phyloP scores from a whole-genome alignment of 1,140 invertebrate genomes.

The Drosophila serrata region DNA sequence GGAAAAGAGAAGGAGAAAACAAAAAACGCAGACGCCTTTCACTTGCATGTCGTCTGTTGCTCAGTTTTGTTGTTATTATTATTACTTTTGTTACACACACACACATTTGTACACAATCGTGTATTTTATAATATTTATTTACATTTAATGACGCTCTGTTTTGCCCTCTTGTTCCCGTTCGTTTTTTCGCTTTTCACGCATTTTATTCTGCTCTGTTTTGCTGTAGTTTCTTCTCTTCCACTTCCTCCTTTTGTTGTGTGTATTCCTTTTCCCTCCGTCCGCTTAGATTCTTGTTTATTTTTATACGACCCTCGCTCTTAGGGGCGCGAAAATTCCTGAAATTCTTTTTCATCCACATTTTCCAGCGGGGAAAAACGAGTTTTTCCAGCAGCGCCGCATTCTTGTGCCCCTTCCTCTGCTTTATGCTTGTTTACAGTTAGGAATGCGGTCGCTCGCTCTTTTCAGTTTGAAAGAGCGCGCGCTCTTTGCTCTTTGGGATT shows the following conservation, averaged over 20 bases:
- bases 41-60: slow-evolving; percentile 62
- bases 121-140: slow-evolving; percentile 76
- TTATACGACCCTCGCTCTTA: slow-evolving; percentile 45
- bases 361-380: slow-evolving; percentile 80
- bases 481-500: slow-evolving; percentile 27
- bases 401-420: slow-evolving; percentile 44
- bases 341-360: slow-evolving; percentile 72
- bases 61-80: slow-evolving; percentile 45
- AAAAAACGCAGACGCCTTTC: slow-evolving; percentile 55
- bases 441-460: slow-evolving; percentile 67
- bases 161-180: slow-evolving; percentile 25
- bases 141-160: slow-evolving; percentile 53
- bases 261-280: slow-evolving; percentile 22
- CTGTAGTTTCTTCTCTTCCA: slow-evolving; percentile 23
- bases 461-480: slow-evolving; percentile 52
- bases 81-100: slow-evolving; percentile 29
- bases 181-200: slow-evolving; percentile 41
- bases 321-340: slow-evolving; percentile 73
- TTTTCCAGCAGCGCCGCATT: slow-evolving; percentile 74
- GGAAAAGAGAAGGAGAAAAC: not conserved
- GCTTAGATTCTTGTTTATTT: slow-evolving; percentile 57
- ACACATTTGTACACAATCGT: slow-evolving; percentile 6
- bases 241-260: slow-evolving; percentile 62
- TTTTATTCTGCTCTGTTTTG: slow-evolving; percentile 65
- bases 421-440: slow-evolving; percentile 81